Conservation (phyloP, 1,140 invertebrate genomes). For the Sycophaga agraensis region DNA sequence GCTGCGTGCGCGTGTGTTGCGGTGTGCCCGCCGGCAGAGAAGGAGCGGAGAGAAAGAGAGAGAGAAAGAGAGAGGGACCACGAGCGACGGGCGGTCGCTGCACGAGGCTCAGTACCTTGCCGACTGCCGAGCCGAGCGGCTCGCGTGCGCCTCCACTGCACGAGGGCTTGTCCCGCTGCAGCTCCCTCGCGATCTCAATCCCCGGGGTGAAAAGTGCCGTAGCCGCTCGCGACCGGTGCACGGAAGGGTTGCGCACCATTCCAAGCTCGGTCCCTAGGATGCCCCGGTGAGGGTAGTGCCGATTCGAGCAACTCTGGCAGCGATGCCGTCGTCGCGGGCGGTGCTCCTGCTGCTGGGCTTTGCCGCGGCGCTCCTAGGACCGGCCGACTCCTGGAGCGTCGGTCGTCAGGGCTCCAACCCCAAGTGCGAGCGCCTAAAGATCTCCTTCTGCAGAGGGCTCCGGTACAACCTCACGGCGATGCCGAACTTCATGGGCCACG, state of each 20-base stretch:
- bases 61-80: background rate
- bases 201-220: no score
- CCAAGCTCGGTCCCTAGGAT: background rate
- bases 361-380: background rate
- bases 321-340: background rate
- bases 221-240: no score
- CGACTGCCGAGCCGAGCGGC: constrained; percentile 17
- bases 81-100: background rate
- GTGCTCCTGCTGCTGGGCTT: background rate
- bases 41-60: background rate
- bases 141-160: background rate
- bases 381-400: background rate
- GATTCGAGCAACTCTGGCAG: background rate
- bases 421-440: constrained; percentile 78
- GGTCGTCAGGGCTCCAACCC: constrained; percentile 23
- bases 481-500: constrained; percentile 81
- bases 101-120: background rate
- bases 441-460: constrained; percentile 78
- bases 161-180: background rate
- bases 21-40: no score
- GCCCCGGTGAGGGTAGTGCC: background rate
- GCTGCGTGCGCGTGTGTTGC: no score
- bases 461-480: constrained; percentile 87
- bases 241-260: no score
- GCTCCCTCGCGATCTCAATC: no score